phyloP scores from a whole-genome alignment of 1,140 invertebrate genomes.

The Medauroidea extradentata region DNA sequence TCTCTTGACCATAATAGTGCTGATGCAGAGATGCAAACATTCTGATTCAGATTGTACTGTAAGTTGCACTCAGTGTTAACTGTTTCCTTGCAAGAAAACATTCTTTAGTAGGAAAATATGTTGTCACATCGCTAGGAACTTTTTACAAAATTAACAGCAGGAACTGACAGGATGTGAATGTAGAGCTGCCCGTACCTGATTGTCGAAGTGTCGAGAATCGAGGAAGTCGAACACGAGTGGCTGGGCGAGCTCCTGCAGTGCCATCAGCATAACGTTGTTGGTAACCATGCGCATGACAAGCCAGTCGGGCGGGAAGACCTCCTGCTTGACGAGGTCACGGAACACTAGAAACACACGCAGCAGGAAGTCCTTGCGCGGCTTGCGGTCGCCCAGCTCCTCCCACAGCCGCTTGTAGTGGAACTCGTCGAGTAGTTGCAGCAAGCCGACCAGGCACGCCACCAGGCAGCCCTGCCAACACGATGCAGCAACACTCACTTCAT shows the following conservation, averaged over 20 bases:
- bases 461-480: conserved; percentile 60
- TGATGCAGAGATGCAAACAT: too few species aligned
- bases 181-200: conserved; percentile 53
- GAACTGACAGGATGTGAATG: too few species aligned
- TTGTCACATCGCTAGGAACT: too few species aligned
- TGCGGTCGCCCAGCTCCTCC: conserved; percentile 70
- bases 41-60: too few species aligned
- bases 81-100: too few species aligned
- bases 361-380: conserved; percentile 84
- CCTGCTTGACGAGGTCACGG: conserved; percentile 72
- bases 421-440: conserved; percentile 80
- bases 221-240: conserved; percentile 82
- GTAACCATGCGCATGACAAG: conserved; percentile 86
- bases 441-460: conserved; percentile 78
- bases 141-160: too few species aligned
- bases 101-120: too few species aligned
- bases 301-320: conserved; percentile 91
- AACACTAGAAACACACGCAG: conserved; percentile 86
- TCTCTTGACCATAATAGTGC: too few species aligned
- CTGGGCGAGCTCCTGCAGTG: conserved; percentile 82
- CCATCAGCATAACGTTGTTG: conserved; percentile 81
- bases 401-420: conserved; percentile 84
- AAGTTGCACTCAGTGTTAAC: too few species aligned
- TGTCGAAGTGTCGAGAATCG: conserved; percentile 61
- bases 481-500: too few species aligned